Percentiles rank a stretch among this genome's conserved stretches.
These are phyloP conservation scores for Scaptodrosophila latifasciaeformis DNA, from an alignment of 2,888 invertebrate species.

Conservation along the genomic window DNA sequence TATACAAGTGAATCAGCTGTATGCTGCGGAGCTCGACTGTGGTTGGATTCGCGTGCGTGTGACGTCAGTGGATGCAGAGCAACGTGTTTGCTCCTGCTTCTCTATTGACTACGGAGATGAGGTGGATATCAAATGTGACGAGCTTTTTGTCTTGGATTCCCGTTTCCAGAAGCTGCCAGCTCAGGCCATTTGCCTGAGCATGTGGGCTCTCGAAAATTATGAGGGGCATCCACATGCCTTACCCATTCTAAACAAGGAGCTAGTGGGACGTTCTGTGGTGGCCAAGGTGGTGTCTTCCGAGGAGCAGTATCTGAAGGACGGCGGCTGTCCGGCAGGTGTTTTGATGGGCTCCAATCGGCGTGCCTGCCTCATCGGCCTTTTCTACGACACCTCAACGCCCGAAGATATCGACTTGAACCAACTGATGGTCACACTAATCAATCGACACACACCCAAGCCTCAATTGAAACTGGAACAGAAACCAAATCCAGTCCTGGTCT, in stretches of 20 bases:
- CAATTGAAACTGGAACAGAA: conserved; percentile 64
- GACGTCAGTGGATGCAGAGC: conserved; percentile 75
- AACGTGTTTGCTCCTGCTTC: conserved; percentile 77
- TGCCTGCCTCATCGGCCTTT: conserved; percentile 77
- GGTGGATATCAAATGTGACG: conserved; percentile 77
- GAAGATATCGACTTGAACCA: conserved; percentile 81
- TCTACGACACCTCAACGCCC: conserved; percentile 80
- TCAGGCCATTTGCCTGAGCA: conserved; percentile 83
- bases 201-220: conserved; percentile 83
- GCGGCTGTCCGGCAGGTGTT: conserved; percentile 38
- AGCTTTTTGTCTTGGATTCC: conserved; percentile 79
- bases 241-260: conserved; percentile 70
- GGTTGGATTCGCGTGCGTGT: conserved; percentile 79
- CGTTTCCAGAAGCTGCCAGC: conserved; percentile 81
- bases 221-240: conserved; percentile 73
- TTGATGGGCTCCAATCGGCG: conserved; percentile 21
- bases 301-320: conserved; percentile 49
- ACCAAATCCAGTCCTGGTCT: conserved; percentile 66
- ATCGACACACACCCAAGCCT: conserved; percentile 68
- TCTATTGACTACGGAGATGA: conserved; percentile 87
- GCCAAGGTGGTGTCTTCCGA: conserved; percentile 76
- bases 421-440: conserved; percentile 78
- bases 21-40: conserved; percentile 75
- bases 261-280: conserved; percentile 78
- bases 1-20: conserved; percentile 60